A percentile compares a stretch with the other conserved stretches of the same genome.
Evolutionary conservation across 2,797 vertebrate species (phyloP).

Genomic region (Momotus momota): DNA sequence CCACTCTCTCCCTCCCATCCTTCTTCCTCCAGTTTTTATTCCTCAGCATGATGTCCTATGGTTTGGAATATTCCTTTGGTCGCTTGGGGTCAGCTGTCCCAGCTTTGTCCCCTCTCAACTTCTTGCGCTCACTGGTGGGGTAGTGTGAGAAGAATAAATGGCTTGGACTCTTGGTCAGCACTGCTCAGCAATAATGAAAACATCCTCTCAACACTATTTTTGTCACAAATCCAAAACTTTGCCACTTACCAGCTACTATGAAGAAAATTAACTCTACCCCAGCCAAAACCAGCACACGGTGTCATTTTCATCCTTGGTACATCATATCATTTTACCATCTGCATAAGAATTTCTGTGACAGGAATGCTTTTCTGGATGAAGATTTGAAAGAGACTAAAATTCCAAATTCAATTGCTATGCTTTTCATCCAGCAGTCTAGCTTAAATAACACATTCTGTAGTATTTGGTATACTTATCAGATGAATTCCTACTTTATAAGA

Average conservation of each 20-base stretch:
- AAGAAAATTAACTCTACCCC: no score
- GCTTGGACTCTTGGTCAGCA: background rate
- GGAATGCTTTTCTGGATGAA: background rate
- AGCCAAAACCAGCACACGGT: no score
- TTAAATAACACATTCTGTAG: background rate
- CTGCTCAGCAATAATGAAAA: background rate
- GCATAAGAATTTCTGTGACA: background rate
- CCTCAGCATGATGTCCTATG: background rate
- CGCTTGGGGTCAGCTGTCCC: background rate
- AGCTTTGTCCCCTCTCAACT: no score
- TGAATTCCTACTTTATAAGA: background rate
- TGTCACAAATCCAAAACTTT: background rate
- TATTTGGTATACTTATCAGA: background rate
- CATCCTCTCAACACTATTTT: background rate
- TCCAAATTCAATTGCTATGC: background rate
- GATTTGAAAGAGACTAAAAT: background rate
- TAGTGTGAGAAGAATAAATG: background rate
- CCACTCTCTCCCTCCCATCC: accelerated
- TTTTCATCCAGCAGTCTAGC: background rate
- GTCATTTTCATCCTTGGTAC: background rate
- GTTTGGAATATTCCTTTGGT: background rate
- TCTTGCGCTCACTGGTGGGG: no score
- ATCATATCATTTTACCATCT: background rate
- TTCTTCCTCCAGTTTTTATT: background rate
- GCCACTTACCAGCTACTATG: no score